These are phyloP conservation scores for Tribolium freemani DNA, from an alignment of 2,888 invertebrate genomes.

Conservation along the genomic window DNA sequence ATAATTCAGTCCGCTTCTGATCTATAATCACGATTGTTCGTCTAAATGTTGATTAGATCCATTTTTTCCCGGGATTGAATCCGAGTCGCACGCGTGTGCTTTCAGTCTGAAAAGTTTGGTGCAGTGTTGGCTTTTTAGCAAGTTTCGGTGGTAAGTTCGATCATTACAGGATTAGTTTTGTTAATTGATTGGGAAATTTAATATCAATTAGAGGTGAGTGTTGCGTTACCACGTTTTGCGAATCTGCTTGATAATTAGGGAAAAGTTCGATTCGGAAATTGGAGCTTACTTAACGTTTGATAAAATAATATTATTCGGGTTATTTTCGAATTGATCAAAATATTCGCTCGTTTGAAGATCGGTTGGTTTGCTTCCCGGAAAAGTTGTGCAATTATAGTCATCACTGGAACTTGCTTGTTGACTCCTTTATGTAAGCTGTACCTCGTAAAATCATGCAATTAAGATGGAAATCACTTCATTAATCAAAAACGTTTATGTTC, in stretches of 20 bases:
- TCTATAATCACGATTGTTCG: constrained; percentile 13
- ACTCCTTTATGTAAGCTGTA: background rate
- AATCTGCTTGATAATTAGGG: background rate
- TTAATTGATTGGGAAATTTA: constrained; percentile 22
- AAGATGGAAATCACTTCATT: too few species aligned
- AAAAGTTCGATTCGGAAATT: constrained; percentile 11
- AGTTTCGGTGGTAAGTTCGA: constrained; percentile 33
- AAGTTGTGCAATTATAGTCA: background rate
- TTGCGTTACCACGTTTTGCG: constrained; percentile 15
- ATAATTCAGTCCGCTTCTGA: constrained; percentile 24
- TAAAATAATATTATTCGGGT: too few species aligned
- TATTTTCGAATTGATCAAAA: background rate
- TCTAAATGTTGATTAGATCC: constrained; percentile 31
- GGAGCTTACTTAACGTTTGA: background rate
- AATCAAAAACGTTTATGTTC: too few species aligned
- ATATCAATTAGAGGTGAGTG: constrained; percentile 29
- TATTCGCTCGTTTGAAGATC: background rate
- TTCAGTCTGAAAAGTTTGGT: constrained; percentile 8
- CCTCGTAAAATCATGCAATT: too few species aligned
- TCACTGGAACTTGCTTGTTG: background rate
- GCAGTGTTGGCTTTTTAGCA: background rate
- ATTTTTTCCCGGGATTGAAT: constrained; percentile 37
- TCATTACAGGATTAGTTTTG: background rate
- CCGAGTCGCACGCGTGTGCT: constrained; percentile 13
- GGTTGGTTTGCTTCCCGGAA: background rate